Percentiles rank a stretch among this genome's conserved stretches.
Conservation (phyloP, 2,113 vertebrate genomes). For the Piprites chloris region DNA sequence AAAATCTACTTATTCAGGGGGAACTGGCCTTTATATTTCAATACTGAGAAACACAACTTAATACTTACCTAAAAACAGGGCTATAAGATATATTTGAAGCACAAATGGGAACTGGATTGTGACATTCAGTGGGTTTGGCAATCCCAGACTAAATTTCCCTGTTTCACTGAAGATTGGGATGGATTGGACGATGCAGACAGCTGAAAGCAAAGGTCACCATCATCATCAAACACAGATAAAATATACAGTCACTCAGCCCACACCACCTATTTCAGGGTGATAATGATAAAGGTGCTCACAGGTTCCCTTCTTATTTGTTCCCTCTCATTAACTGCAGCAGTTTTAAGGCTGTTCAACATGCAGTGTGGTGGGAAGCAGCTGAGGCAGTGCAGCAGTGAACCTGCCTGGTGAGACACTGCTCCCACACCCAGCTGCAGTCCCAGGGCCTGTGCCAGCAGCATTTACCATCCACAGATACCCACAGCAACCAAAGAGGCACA, state of each 20-base stretch:
- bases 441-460: neutral
- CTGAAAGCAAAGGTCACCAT: conserved; percentile 67
- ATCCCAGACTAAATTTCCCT: conserved; percentile 82
- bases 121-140: conserved; percentile 82
- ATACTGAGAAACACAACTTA: neutral
- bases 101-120: conserved; percentile 87
- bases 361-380: neutral
- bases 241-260: neutral
- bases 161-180: conserved; percentile 88
- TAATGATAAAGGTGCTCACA: no score
- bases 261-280: neutral
- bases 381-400: neutral
- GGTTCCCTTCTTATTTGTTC: neutral
- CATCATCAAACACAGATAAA: neutral
- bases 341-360: neutral
- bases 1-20: neutral
- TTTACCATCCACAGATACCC: neutral
- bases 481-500: neutral
- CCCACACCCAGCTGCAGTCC: neutral
- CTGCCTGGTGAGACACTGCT: neutral
- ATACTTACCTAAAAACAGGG: conserved; percentile 88
- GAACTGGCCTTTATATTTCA: neutral
- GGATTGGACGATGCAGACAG: conserved; percentile 86
- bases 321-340: neutral
- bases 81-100: conserved; percentile 83